Conservation (phyloP, 2,113 vertebrate species). For the Alethe diademata region DNA sequence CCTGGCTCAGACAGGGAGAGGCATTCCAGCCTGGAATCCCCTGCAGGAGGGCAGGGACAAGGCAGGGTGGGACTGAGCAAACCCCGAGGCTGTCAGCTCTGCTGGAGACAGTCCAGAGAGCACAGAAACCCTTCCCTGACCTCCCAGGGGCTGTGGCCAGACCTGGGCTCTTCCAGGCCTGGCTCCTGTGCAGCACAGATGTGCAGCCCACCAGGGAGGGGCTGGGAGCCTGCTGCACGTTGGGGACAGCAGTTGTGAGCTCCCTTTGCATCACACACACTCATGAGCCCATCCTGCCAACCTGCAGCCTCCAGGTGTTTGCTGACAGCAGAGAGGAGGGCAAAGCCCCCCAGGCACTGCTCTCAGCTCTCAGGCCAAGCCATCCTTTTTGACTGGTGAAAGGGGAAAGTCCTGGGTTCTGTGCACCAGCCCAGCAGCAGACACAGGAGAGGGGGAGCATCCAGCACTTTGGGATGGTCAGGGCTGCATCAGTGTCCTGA, state of each 20-base stretch:
- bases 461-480: background rate
- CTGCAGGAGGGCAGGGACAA: background rate
- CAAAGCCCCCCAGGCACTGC: background rate
- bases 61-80: background rate
- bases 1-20: background rate
- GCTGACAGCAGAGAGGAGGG: background rate
- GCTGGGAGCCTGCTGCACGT: background rate
- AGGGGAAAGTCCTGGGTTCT: background rate
- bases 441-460: background rate
- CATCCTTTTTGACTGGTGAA: background rate
- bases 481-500: background rate
- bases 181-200: accelerated
- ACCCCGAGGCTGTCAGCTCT: background rate
- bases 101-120: background rate
- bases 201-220: background rate
- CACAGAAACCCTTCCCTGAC: background rate
- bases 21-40: background rate
- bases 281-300: background rate
- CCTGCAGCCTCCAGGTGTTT: background rate
- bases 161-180: background rate
- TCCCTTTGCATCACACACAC: background rate
- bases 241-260: accelerated
- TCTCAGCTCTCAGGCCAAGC: background rate
- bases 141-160: background rate
- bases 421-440: background rate